Evolutionary conservation across 1,140 invertebrate species (phyloP), one percentile per base, ranked within the genome.

Genomic region (Drosophila mauritiana): DNA sequence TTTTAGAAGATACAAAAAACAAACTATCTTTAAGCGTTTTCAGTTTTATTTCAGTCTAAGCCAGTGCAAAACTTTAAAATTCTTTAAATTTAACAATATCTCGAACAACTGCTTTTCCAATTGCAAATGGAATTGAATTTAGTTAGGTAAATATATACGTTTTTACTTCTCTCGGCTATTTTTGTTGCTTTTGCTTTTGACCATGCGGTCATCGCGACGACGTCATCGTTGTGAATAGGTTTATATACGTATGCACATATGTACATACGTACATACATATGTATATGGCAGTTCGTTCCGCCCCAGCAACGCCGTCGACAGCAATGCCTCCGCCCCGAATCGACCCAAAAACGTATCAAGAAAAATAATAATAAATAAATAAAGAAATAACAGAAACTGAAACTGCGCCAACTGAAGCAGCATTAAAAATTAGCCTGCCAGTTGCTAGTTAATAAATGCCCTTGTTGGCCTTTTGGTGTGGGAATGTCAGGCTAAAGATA

Each of bases 211-310:
- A 80, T 80, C 78, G 51, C 57, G 20, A 39, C 27, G 64, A 74
- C 82, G 78, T 86, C 82, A 85, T 85, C 82, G 81, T 86, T 80
- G 68, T 48, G 61, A 55, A 74, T 85, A 69, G 64, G 31, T 10
- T 31, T 31, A 31, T 31, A 31, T 8, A 8, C 7, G 5, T 27
- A 27, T 5, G 25, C 5, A 27, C 7, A 7, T 27, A 27, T 6
- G 6, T 27, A 27, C 4, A 6, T 27, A 27, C 6, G 2, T 6
- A 6, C 25, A 27, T 27, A 7, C 68, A 39, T 51, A 64, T 61
- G 34, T 52, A 31, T 22, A 27, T 27, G 25, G 59, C 57, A 55
- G 31, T 59, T 72, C 78, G 80, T 80, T 85, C 80, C 80, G 80
- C 72, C 81, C 80, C 80, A 85, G 76, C 59, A 55, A 51, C 40